Conservation (phyloP, 64 coral and sea anemone genomes). For the Trachythela sp. region DNA sequence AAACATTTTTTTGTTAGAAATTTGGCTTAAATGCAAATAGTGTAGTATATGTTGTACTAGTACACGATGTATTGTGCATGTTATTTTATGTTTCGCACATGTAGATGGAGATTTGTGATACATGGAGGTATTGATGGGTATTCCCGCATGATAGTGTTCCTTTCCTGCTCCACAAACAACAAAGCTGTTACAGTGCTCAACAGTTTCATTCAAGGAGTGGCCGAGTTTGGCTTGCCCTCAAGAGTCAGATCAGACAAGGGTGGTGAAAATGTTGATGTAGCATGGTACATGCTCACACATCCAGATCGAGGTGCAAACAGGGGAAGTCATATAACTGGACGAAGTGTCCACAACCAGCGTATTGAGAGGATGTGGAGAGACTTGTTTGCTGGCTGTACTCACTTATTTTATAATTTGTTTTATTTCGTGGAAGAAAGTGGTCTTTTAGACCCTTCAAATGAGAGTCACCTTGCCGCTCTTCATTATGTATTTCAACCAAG, state of each 20-base stretch:
- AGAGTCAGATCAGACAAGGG: too few species aligned
- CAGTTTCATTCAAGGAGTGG: neutral
- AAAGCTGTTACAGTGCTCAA: neutral
- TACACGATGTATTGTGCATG: too few species aligned
- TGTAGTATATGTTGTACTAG: too few species aligned
- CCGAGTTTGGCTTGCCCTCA: neutral
- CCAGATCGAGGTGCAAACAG: neutral
- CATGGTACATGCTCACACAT: neutral
- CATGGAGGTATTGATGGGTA: neutral
- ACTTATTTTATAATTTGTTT: neutral
- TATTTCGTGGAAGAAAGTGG: slow-evolving; percentile 1
- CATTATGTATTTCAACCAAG: slow-evolving; percentile 6
- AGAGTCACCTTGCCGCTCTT: neutral
- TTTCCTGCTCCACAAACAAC: slow-evolving; percentile 1
- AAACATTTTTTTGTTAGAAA: too few species aligned
- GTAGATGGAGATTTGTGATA: neutral
- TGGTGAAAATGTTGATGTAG: slow-evolving; percentile 10
- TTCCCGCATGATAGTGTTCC: neutral
- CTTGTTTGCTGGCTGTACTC: too few species aligned
- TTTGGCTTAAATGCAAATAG: neutral
- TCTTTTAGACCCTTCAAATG: slow-evolving; percentile 1
- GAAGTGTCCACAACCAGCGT: slow-evolving; percentile 1
- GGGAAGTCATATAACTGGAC: neutral
- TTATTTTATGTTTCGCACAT: too few species aligned
- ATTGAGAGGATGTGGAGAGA: too few species aligned